Evolutionary conservation across 2,797 vertebrate species (phyloP).

Genomic region (Molossus molossus): DNA sequence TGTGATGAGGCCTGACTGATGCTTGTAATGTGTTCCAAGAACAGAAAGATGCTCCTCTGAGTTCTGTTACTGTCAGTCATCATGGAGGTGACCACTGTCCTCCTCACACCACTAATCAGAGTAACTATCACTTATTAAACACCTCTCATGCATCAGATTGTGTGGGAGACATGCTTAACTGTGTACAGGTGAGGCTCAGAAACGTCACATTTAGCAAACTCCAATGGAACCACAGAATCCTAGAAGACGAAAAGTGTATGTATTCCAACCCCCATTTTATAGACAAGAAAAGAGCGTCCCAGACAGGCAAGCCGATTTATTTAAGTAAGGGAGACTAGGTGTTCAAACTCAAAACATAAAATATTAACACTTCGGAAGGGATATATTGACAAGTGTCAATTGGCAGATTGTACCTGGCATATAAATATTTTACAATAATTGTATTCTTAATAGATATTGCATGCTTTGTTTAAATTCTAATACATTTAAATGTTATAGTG

Average conservation of each 20-base stretch:
- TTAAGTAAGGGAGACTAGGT: not conserved
- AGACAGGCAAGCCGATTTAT: constrained; percentile 25
- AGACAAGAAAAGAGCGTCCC: not conserved
- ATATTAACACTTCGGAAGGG: not conserved
- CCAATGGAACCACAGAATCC: not conserved
- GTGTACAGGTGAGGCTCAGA: not conserved
- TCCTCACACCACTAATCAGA: not conserved
- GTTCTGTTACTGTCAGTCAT: not conserved
- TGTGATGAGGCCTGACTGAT: not conserved
- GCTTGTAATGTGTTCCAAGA: not conserved
- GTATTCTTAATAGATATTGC: not conserved
- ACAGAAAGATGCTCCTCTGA: not conserved
- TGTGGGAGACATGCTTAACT: not conserved
- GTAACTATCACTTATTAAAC: not conserved
- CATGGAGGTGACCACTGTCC: not conserved
- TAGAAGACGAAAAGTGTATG: not conserved
- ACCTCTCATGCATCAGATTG: not conserved
- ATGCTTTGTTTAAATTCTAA: constrained; percentile 18
- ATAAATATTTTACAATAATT: constrained; percentile 40
- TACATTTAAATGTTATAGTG: constrained; percentile 20
- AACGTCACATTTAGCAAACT: not conserved
- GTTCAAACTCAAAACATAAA: constrained; percentile 10
- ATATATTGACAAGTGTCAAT: not conserved
- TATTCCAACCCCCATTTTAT: not conserved
- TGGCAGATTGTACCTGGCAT: not conserved